These are phyloP conservation scores for Athene cunicularia DNA, from an alignment of 2,113 vertebrate genomes.

Conservation along the genomic window DNA sequence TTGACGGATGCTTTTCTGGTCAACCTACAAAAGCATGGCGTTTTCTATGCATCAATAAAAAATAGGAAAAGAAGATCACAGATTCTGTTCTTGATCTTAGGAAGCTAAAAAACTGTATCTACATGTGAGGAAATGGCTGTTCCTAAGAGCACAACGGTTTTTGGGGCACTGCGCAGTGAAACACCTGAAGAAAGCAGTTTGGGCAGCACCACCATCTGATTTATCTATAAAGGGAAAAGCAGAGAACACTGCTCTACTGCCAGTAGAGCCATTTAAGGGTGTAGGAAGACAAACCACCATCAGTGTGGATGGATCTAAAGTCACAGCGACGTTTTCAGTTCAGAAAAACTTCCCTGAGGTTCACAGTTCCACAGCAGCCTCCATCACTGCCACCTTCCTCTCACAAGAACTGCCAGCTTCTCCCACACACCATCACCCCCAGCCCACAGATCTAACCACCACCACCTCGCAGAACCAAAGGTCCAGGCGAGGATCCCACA, in stretches of 20 bases:
- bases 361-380: neutral
- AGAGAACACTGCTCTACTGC: neutral
- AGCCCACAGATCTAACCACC: neutral
- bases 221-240: neutral
- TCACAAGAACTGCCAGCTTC: neutral
- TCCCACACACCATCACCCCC: neutral
- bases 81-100: neutral
- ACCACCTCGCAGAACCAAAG: neutral
- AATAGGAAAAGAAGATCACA: neutral
- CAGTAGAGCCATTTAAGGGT: neutral
- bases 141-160: rapidly evolving
- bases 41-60: neutral
- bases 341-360: neutral
- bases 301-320: rapidly evolving
- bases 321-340: neutral
- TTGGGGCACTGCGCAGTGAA: neutral
- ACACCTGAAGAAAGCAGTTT: neutral
- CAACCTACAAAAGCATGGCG: neutral
- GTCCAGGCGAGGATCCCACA: neutral
- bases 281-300: neutral
- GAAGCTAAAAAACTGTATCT: neutral
- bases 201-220: neutral
- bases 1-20: neutral
- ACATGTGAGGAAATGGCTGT: neutral
- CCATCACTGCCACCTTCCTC: neutral